A percentile compares a stretch with the other conserved stretches of the same genome.
These are phyloP conservation scores for Ceraclea dissimilis DNA, from an alignment of 2,888 invertebrate genomes.

Conservation along the genomic window DNA sequence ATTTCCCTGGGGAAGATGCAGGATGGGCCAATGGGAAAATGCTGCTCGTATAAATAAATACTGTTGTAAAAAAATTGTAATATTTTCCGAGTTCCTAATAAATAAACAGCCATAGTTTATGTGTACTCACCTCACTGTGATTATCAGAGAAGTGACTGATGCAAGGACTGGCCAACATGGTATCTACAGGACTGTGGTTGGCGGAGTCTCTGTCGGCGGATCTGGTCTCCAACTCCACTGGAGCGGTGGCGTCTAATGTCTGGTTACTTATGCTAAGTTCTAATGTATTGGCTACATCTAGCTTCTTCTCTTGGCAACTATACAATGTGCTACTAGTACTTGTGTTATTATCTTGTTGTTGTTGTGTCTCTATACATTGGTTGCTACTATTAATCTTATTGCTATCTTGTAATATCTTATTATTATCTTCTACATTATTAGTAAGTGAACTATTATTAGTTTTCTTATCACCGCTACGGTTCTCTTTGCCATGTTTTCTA, in stretches of 20 bases:
- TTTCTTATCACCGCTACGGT: slow-evolving; percentile 29
- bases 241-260: slow-evolving; percentile 22
- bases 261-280: slow-evolving; percentile 34
- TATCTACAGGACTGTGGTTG: slow-evolving; percentile 70
- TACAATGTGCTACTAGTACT: background rate
- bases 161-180: slow-evolving; percentile 60
- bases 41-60: no score
- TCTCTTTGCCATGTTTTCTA: slow-evolving; percentile 30
- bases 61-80: no score
- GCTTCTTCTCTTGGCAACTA: background rate
- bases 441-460: background rate
- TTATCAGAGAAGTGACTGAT: slow-evolving; percentile 62
- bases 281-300: background rate
- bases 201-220: slow-evolving; percentile 56
- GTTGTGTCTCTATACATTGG: background rate
- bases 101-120: no score
- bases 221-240: slow-evolving; percentile 12
- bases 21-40: no score
- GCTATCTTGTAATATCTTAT: background rate
- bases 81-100: no score
- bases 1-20: no score
- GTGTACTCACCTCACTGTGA: slow-evolving; percentile 57
- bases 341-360: background rate
- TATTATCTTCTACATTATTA: background rate
- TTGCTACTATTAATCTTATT: background rate